phyloP scores from a whole-genome alignment of 2,888 invertebrate species.

The Rhamphomyia laevipes region DNA sequence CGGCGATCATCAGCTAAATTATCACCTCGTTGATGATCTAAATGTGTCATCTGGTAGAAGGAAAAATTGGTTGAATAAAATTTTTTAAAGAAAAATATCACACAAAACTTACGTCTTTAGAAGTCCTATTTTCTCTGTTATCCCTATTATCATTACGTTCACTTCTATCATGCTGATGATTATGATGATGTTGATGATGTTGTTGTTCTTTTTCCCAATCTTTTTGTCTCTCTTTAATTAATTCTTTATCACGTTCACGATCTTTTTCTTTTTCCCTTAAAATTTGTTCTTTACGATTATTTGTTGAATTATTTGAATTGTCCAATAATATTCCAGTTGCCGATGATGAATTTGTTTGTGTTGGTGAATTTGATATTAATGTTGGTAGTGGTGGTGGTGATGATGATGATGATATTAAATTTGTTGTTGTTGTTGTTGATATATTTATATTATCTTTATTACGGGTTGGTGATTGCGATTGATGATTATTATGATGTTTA shows the following conservation, averaged over 20 bases:
- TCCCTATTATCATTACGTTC: too few species aligned
- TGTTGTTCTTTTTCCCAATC: too few species aligned
- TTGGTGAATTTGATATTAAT: neutral
- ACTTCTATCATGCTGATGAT: too few species aligned
- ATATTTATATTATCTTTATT: neutral
- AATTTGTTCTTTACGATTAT: slow-evolving; percentile 22
- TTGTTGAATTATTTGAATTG: slow-evolving; percentile 2
- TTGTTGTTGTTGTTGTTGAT: neutral
- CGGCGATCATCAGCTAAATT: slow-evolving; percentile 8
- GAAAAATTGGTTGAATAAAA: neutral
- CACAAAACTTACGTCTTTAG: slow-evolving; percentile 15
- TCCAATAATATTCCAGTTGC: neutral
- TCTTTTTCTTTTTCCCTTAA: slow-evolving; percentile 36
- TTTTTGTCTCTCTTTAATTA: too few species aligned
- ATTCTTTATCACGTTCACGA: slow-evolving; percentile 27
- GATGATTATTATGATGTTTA: slow-evolving; percentile 1
- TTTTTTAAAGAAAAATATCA: neutral
- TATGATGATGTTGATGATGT: too few species aligned
- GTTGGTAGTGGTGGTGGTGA: slow-evolving; percentile 2
- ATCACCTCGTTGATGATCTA: slow-evolving; percentile 44
- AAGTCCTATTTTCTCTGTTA: slow-evolving; percentile 10
- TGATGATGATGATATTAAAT: neutral
- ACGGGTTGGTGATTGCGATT: slow-evolving; percentile 1
- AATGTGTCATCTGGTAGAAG: slow-evolving; percentile 37
- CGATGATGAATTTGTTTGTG: neutral